Percentiles rank a stretch among this genome's conserved stretches.
Conservation (phyloP, 64 coral and sea anemone genomes). For the Montipora efflorescens region DNA sequence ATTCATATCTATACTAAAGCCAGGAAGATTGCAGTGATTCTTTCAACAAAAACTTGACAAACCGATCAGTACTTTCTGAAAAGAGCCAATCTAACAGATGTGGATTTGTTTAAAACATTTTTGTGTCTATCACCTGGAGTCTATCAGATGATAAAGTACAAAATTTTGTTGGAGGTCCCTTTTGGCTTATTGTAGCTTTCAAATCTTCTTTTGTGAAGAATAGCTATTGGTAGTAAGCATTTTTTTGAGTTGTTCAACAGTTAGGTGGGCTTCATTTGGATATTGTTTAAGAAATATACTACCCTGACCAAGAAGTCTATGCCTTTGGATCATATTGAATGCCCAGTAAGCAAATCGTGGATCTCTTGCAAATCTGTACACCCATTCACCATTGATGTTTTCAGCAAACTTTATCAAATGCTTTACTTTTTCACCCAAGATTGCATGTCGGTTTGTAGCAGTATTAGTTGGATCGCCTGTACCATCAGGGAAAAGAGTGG, state of each 20-base stretch:
- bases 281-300: not conserved
- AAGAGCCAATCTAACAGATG: too few relatives aligned
- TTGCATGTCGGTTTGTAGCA: not conserved
- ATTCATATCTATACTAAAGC: too few relatives aligned
- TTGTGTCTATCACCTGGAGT: not conserved
- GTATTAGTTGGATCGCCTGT: constrained; percentile 34
- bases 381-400: not conserved
- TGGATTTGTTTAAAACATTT: constrained; percentile 3
- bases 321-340: not conserved
- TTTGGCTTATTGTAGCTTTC: constrained; percentile 9
- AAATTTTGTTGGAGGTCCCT: constrained; percentile 29
- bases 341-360: constrained; percentile 45
- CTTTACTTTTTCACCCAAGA: constrained; percentile 28
- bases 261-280: too few relatives aligned
- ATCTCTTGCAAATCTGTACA: constrained; percentile 42
- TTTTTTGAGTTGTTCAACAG: constrained; percentile 21
- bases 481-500: constrained; percentile 31
- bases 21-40: too few relatives aligned
- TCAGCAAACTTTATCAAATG: not conserved
- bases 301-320: constrained; percentile 24
- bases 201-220: not conserved
- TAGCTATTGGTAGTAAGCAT: constrained; percentile 13
- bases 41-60: too few relatives aligned
- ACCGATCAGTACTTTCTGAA: too few relatives aligned
- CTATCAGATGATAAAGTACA: constrained; percentile 40